phyloP scores from a whole-genome alignment of 2,888 invertebrate genomes.

The Cerceris ruficornis region DNA sequence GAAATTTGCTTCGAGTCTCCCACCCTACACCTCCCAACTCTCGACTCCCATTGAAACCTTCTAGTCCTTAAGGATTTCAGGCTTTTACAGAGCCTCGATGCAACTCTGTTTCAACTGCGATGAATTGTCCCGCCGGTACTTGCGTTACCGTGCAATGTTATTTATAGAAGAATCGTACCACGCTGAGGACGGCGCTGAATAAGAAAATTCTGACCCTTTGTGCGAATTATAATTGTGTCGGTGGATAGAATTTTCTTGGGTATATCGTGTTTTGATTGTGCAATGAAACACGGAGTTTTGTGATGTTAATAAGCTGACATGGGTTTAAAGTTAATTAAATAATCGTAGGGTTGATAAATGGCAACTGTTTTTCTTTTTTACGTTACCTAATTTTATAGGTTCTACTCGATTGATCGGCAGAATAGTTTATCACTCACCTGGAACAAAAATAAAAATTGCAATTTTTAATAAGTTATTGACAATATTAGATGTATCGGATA shows the following conservation, averaged over 20 bases:
- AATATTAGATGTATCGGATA: neutral
- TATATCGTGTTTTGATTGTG: neutral
- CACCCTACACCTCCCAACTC: conserved; percentile 3
- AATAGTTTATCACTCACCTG: conserved; percentile 17
- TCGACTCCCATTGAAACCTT: conserved; percentile 18
- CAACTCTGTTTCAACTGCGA: conserved; percentile 8
- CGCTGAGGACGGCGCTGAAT: neutral
- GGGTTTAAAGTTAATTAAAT: too few relatives aligned
- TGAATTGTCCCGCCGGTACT: neutral
- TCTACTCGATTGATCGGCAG: neutral
- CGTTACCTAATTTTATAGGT: neutral
- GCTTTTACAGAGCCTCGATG: conserved; percentile 12
- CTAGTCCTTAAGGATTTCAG: conserved; percentile 31
- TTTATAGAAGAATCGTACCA: neutral
- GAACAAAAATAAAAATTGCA: conserved; percentile 12
- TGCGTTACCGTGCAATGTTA: neutral
- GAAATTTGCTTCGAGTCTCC: conserved; percentile 64
- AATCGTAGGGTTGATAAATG: too few relatives aligned
- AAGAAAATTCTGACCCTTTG: too few relatives aligned
- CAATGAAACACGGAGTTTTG: neutral
- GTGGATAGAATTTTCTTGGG: too few relatives aligned
- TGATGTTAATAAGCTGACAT: too few relatives aligned
- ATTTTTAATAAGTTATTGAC: neutral
- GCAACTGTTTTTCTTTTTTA: neutral
- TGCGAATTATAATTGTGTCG: too few relatives aligned